Evolutionary conservation across 2,113 vertebrate genomes (phyloP).

Genomic region (Hystrix brachyura): DNA sequence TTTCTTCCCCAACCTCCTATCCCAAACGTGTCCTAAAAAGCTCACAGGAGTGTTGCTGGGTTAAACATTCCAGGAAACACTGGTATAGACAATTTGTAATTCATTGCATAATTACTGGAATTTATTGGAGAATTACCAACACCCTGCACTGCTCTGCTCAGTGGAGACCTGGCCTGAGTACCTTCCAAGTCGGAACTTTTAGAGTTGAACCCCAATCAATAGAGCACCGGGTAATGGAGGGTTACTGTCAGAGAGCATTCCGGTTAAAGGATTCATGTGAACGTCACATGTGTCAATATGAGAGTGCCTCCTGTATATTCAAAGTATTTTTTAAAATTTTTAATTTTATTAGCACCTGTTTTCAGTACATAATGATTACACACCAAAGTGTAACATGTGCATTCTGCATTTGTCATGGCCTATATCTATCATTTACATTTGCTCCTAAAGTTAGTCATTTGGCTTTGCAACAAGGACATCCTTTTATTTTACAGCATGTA

Average conservation of each 20-base stretch:
- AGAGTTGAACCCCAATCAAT: conserved; percentile 78
- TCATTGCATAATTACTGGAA: conserved; percentile 79
- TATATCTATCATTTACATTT: conserved; percentile 45
- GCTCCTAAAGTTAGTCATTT: conserved; percentile 64
- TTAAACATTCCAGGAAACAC: conserved; percentile 72
- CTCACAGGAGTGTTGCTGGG: conserved; percentile 13
- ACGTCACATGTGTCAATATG: neutral
- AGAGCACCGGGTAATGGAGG: conserved; percentile 70
- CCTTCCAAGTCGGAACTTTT: conserved; percentile 64
- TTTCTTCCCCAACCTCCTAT: neutral
- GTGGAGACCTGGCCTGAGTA: conserved; percentile 65
- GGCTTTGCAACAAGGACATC: conserved; percentile 73
- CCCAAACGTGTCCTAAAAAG: conserved; percentile 9
- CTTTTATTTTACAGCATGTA: conserved; percentile 74
- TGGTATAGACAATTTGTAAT: conserved; percentile 35
- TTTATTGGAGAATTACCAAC: conserved; percentile 72
- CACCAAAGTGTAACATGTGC: neutral
- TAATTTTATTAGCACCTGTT: neutral
- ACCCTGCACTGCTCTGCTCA: neutral
- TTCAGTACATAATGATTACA: neutral
- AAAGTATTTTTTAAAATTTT: neutral
- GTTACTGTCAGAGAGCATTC: conserved; percentile 69
- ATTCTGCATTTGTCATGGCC: conserved; percentile 26
- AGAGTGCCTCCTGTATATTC: neutral
- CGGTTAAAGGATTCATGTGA: conserved; percentile 52